Evolutionary conservation across 2,113 vertebrate genomes (phyloP), one percentile per base, ranked within the genome.

Genomic region (Cepphus grylle): DNA sequence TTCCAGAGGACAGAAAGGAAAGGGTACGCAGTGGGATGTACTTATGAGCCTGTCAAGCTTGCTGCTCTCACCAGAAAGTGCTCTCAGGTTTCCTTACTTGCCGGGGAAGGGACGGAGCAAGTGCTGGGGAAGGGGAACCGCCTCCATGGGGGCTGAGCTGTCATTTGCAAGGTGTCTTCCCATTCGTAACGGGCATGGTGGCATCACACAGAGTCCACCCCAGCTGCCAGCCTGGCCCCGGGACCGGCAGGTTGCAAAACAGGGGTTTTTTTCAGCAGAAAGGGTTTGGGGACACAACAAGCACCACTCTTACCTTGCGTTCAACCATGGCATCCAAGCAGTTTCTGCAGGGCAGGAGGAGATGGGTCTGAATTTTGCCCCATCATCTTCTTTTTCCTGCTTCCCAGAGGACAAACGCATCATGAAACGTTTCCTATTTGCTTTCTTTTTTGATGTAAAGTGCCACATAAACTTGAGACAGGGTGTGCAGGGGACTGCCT

Each of bases 41-140:
- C 96, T 96, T 95, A 94, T 88, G 96, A 92, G 65, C 70, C 91
- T 93, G 92, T 97, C 94, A 94, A 73, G 78, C 83, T 81, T 2
- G 0, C 70, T 85, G 83, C 88, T 92, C 59, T 87, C 89, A 74
- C 92, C 84, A 94, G 81, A 80, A 93, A 94, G 71, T 6, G 62
- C 69, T 92, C 92, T 96, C 91, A 42, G 85, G 79, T 93, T 95
- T 94, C 91, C 61, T 95, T 74, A 63, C 87, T 82, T 5, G 0
- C 47, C 0, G 0, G 56, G 71, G 63, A 83, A 79, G 93, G 49
- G 59, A 50, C 32, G 66, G 81, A 91, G 56, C 30, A 8, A 74
- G 81, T 0, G 16, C 58, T 0, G 6, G 67, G 43, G 55, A 95
- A 73, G 73, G 71, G 15, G 81, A 34, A 66, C 12, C 0, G 6